These are phyloP conservation scores for Odontesthes bonariensis DNA, from an alignment of 2,113 vertebrate species.

Conservation along the genomic window DNA sequence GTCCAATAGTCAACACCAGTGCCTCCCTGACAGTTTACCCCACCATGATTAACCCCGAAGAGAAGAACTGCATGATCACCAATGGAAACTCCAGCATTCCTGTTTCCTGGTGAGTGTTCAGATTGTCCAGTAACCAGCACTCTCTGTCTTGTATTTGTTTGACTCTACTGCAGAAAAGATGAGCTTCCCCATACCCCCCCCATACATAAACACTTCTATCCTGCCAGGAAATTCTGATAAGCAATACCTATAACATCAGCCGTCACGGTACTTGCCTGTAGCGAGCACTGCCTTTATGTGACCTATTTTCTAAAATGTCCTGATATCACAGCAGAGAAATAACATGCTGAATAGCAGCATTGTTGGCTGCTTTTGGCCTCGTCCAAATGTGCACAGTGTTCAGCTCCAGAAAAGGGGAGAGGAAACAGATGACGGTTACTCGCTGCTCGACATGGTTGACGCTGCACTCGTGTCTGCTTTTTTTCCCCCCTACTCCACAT, in stretches of 20 bases:
- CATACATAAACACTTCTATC: constrained; percentile 38
- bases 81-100: constrained; percentile 75
- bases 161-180: constrained; percentile 16
- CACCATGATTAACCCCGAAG: constrained; percentile 93
- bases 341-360: constrained; percentile 66
- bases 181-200: constrained; percentile 31
- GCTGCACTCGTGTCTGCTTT: constrained; percentile 52
- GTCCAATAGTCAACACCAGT: constrained; percentile 89
- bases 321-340: constrained; percentile 19
- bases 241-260: constrained; percentile 34
- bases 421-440: constrained; percentile 66
- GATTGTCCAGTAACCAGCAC: not conserved
- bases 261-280: constrained; percentile 24
- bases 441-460: constrained; percentile 58
- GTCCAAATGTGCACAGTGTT: constrained; percentile 53
- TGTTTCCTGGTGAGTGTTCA: constrained; percentile 87
- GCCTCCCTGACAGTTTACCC: constrained; percentile 86
- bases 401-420: constrained; percentile 49
- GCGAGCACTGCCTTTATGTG: constrained; percentile 34
- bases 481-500: constrained; percentile 35
- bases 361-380: constrained; percentile 58
- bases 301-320: constrained; percentile 42
- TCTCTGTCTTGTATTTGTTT: constrained; percentile 34
- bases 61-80: constrained; percentile 84
- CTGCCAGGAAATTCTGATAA: constrained; percentile 61